Evolutionary conservation across 2,797 vertebrate species (phyloP).

Genomic region (Gymnoscopelus braueri): DNA sequence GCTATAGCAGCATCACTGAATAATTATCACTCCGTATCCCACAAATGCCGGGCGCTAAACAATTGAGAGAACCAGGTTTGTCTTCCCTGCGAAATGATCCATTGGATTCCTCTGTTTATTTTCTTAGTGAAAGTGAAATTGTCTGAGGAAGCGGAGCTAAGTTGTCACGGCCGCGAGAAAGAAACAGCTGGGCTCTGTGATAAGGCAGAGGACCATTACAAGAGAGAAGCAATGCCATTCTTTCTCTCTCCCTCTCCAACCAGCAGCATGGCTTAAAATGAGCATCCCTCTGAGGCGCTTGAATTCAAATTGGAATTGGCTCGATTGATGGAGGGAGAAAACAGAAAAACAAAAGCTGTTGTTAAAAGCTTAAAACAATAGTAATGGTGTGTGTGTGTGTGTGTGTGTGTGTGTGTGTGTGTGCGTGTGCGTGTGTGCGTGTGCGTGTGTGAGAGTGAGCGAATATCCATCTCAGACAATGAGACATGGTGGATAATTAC

Average conservation of each 20-base stretch:
- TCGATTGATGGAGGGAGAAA: constrained; percentile 26
- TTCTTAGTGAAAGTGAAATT: constrained; percentile 43
- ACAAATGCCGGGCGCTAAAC: constrained; percentile 5
- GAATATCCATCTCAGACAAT: constrained; percentile 64
- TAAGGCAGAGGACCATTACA: constrained; percentile 61
- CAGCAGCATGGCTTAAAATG: constrained; percentile 39
- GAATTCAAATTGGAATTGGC: constrained; percentile 51
- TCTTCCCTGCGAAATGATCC: constrained; percentile 11
- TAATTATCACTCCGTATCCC: constrained; percentile 6
- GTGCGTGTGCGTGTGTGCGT: too few species aligned
- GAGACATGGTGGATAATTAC: constrained; percentile 71
- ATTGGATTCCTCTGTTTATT: constrained; percentile 24
- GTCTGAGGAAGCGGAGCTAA: constrained; percentile 46
- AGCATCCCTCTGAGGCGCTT: constrained; percentile 48
- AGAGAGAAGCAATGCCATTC: constrained; percentile 26
- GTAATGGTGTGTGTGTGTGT: constrained; percentile 15
- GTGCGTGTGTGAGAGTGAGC: constrained; percentile 27
- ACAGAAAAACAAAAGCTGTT: constrained; percentile 33
- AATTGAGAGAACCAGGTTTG: constrained; percentile 23
- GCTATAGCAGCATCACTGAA: neutral
- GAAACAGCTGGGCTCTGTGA: constrained; percentile 63
- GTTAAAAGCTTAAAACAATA: constrained; percentile 54
- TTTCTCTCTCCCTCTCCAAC: constrained; percentile 29
- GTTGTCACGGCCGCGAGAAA: constrained; percentile 45
- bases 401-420: neutral